phyloP scores from a whole-genome alignment of 2,888 invertebrate genomes.

The Metellina segmentata region DNA sequence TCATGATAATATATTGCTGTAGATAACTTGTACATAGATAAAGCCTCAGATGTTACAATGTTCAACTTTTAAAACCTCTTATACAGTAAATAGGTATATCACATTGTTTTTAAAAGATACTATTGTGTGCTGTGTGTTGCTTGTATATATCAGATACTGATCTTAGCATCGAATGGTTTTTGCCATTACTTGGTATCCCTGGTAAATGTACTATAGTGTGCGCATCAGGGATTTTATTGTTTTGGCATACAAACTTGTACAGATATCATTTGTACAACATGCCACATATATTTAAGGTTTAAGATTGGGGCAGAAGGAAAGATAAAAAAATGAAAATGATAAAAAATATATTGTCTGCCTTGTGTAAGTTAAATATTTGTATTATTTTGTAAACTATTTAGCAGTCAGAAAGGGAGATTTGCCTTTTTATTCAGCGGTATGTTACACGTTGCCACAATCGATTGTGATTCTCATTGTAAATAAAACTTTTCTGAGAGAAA shows the following conservation, averaged over 20 bases:
- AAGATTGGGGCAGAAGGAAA: constrained; percentile 60
- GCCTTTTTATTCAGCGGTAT: constrained; percentile 76
- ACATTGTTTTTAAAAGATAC: constrained; percentile 26
- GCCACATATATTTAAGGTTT: constrained; percentile 70
- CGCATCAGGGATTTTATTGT: constrained; percentile 70
- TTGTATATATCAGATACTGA: constrained; percentile 63
- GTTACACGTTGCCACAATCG: constrained; percentile 64
- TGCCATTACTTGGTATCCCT: constrained; percentile 69
- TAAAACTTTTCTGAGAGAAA: constrained; percentile 72
- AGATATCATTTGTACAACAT: constrained; percentile 72
- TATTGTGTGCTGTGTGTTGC: constrained; percentile 41
- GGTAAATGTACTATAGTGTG: constrained; percentile 51
- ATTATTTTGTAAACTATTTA: constrained; percentile 76
- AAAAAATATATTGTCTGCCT: constrained; percentile 70
- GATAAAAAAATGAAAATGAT: constrained; percentile 42
- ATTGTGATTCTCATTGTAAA: constrained; percentile 75
- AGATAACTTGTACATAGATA: constrained; percentile 31
- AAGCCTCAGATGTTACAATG: constrained; percentile 18
- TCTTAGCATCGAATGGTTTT: constrained; percentile 70
- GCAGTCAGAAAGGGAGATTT: constrained; percentile 69
- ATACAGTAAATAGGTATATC: constrained; percentile 3
- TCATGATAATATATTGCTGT: neutral
- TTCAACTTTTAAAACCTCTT: constrained; percentile 8
- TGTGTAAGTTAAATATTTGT: constrained; percentile 77
- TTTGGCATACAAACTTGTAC: constrained; percentile 71